Percentiles rank a stretch among this genome's conserved stretches.
Evolutionary conservation across 2,113 vertebrate genomes (phyloP).

Genomic region (Nycticryphes semicollaris): DNA sequence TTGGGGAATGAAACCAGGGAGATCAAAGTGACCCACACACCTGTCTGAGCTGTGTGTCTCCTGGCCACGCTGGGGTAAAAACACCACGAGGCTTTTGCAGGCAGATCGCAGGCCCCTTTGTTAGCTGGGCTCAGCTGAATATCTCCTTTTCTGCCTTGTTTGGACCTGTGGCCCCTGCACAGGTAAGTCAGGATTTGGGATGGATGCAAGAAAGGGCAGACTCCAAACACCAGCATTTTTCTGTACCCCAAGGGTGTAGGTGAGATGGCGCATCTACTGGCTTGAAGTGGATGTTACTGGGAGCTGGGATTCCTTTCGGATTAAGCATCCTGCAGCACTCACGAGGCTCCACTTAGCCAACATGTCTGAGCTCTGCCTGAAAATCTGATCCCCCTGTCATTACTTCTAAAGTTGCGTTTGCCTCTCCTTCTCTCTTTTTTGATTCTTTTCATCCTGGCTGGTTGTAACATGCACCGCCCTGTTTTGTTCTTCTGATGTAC

Average conservation of each 20-base stretch:
- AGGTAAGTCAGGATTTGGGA: background rate
- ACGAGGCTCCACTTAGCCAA: background rate
- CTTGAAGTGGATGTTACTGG: background rate
- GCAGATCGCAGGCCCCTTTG: rapidly evolving
- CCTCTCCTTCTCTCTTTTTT: background rate
- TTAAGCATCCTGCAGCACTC: background rate
- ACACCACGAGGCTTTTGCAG: background rate
- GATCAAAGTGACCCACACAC: background rate
- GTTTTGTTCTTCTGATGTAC: background rate
- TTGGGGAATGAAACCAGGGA: background rate
- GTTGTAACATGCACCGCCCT: background rate
- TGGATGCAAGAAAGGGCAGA: background rate
- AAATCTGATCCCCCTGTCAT: constrained; percentile 13
- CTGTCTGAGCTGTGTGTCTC: background rate
- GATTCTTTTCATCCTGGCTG: constrained; percentile 4
- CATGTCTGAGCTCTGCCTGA: constrained; percentile 48
- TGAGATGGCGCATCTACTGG: background rate
- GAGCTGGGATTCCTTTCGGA: constrained; percentile 25
- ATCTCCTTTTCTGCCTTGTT: background rate
- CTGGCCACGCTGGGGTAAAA: background rate
- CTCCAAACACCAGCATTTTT: background rate
- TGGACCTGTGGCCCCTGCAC: background rate
- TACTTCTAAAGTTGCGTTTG: background rate
- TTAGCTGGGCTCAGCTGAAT: background rate
- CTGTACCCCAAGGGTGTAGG: background rate